Percentiles rank a stretch among this genome's conserved stretches.
phyloP scores from a whole-genome alignment of 1,140 invertebrate species.

The Aphis gossypii region DNA sequence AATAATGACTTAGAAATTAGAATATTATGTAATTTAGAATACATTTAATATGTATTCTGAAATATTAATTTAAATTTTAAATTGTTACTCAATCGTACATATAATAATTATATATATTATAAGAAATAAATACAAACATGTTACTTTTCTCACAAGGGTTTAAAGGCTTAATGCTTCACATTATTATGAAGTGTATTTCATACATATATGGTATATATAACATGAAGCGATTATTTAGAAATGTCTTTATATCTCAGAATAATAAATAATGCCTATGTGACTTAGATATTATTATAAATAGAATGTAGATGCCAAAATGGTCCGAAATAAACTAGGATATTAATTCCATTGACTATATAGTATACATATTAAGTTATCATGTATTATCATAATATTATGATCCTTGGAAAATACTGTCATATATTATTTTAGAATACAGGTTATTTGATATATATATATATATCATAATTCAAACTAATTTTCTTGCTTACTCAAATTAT shows the following conservation, averaged over 20 bases:
- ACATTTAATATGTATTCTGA: neutral
- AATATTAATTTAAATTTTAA: neutral
- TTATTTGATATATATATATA: neutral
- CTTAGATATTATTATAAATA: neutral
- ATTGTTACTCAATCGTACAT: neutral
- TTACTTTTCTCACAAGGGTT: neutral
- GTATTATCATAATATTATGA: neutral
- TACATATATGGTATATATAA: neutral
- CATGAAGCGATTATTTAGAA: neutral
- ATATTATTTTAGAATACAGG: neutral
- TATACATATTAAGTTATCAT: neutral
- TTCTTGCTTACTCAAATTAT: neutral
- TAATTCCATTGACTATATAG: neutral
- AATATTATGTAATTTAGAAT: neutral
- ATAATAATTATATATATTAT: neutral
- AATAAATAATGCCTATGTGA: neutral
- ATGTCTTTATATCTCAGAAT: neutral
- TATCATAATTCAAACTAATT: neutral
- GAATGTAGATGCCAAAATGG: neutral
- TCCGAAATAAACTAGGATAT: neutral
- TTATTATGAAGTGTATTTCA: neutral
- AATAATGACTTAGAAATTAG: neutral
- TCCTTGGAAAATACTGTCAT: neutral
- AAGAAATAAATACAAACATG: neutral
- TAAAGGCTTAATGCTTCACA: neutral